Evolutionary conservation across 2,113 vertebrate genomes (phyloP).

Genomic region (Megaptera novaeangliae): DNA sequence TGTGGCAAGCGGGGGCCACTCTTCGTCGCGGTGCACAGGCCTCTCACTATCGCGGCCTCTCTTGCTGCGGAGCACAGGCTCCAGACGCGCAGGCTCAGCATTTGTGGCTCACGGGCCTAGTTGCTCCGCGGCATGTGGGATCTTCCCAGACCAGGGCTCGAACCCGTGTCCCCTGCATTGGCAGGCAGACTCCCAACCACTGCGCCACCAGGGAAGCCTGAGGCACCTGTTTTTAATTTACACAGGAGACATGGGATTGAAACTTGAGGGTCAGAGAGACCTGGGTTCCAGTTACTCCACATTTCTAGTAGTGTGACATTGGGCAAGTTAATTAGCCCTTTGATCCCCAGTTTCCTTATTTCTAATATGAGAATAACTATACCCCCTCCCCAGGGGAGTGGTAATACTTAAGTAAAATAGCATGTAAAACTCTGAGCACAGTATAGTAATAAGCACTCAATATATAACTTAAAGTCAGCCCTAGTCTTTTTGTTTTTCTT

Average conservation of each 20-base stretch:
- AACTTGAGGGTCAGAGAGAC: background rate
- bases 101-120: too few species aligned
- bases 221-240: background rate
- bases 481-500: constrained; percentile 8
- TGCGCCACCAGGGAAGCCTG: too few species aligned
- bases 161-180: too few species aligned
- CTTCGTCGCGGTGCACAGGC: too few species aligned
- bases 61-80: too few species aligned
- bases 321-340: background rate
- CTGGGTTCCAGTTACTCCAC: background rate
- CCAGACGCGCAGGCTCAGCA: too few species aligned
- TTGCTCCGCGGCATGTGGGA: too few species aligned
- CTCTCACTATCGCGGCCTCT: too few species aligned
- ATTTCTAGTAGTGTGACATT: background rate
- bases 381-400: background rate
- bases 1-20: too few species aligned
- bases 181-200: too few species aligned
- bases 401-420: background rate
- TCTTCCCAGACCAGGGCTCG: too few species aligned
- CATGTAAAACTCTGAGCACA: background rate
- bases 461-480: background rate
- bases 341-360: background rate
- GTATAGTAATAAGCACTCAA: background rate
- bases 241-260: background rate
- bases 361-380: background rate